These are phyloP conservation scores for Oscheius sp. DNA, from an alignment of 2,888 invertebrate species.

Conservation along the genomic window DNA sequence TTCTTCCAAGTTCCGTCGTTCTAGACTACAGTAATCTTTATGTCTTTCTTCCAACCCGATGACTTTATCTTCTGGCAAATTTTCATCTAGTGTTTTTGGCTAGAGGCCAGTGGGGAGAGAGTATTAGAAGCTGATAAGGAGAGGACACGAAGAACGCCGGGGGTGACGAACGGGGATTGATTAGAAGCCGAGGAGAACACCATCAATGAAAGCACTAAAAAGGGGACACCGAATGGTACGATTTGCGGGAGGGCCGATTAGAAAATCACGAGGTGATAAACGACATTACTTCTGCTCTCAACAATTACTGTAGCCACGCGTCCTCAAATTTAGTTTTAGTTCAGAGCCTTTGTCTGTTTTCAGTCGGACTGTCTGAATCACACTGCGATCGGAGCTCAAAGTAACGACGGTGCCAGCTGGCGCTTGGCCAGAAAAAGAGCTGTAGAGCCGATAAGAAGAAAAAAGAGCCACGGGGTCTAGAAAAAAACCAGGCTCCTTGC, in stretches of 20 bases:
- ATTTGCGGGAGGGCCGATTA: constrained; percentile 2
- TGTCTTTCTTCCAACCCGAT: no score
- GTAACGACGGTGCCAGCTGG: constrained; percentile 11
- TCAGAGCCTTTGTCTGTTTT: neutral
- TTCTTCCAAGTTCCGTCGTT: no score
- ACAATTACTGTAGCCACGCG: neutral
- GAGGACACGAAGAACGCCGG: neutral
- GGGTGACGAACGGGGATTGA: constrained; percentile 16
- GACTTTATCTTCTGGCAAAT: neutral
- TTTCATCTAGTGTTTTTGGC: constrained; percentile 6
- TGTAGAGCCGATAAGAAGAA: neutral
- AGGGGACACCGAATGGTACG: constrained; percentile 17
- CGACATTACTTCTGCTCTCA: neutral
- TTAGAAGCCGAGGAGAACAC: neutral
- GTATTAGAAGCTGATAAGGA: constrained; percentile 2
- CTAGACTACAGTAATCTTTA: no score
- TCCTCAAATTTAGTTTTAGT: no score
- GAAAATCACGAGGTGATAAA: no score
- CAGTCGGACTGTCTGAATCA: neutral
- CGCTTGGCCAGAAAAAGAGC: neutral
- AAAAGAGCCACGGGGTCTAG: constrained; percentile 7
- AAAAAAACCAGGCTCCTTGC: neutral
- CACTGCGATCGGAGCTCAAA: neutral
- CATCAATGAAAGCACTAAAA: neutral
- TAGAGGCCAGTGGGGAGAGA: neutral